phyloP scores from a whole-genome alignment of 2,888 invertebrate species.

The Andrena trimmerana region DNA sequence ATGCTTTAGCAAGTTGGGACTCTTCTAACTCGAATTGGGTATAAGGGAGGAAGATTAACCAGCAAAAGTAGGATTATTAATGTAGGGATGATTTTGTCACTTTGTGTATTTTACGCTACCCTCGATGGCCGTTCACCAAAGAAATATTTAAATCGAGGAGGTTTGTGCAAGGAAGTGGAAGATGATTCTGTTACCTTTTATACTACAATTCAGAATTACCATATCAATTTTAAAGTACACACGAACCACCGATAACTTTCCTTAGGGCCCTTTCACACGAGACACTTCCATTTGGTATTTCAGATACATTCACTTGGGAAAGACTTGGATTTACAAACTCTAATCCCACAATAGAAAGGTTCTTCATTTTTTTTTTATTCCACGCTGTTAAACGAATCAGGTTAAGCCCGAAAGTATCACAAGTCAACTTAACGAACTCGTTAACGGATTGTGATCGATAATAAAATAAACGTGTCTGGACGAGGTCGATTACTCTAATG shows the following conservation, averaged over 20 bases:
- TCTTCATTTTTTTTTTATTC: background rate
- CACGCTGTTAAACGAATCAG: conserved; percentile 15
- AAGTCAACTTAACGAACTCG: conserved; percentile 21
- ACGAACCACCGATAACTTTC: too few species aligned
- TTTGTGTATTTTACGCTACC: too few species aligned
- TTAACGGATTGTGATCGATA: conserved; percentile 46
- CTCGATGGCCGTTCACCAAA: background rate
- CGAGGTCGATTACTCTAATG: conserved; percentile 41
- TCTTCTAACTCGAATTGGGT: too few species aligned
- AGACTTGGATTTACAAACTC: background rate
- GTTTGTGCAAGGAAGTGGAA: too few species aligned
- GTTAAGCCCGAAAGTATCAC: conserved; percentile 17
- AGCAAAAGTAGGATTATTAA: too few species aligned
- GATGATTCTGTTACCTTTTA: too few species aligned
- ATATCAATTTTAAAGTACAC: too few species aligned
- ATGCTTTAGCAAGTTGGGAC: too few species aligned
- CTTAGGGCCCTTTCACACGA: too few species aligned
- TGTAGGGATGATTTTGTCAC: too few species aligned
- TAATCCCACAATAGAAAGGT: background rate
- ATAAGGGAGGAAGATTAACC: too few species aligned
- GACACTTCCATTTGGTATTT: background rate
- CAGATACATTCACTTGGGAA: background rate
- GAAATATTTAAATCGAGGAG: background rate
- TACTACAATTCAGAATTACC: too few species aligned
- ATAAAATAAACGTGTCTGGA: conserved; percentile 38